Conservation (phyloP, 2,888 invertebrate species). For the Cerastis rubricosa region DNA sequence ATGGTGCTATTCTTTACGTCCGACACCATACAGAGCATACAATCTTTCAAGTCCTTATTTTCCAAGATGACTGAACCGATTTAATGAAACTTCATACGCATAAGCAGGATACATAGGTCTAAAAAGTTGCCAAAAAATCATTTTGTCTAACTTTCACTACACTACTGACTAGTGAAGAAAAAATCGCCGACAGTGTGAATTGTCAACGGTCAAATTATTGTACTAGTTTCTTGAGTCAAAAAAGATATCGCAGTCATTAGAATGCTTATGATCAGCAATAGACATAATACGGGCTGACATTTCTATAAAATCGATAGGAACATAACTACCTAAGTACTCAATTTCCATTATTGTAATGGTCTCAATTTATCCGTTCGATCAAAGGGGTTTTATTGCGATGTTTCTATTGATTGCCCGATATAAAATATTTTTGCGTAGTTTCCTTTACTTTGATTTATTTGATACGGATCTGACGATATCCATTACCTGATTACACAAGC, state of each 20-base stretch:
- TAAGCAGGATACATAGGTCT: too few relatives aligned
- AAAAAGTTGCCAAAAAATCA: too few relatives aligned
- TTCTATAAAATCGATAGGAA: conserved; percentile 10
- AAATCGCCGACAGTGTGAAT: not conserved
- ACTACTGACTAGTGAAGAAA: not conserved
- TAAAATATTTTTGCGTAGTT: conserved; percentile 54
- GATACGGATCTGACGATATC: conserved; percentile 50
- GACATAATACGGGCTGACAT: not conserved
- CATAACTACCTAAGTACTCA: conserved; percentile 19
- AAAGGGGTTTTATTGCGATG: conserved; percentile 53
- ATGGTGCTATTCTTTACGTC: too few relatives aligned
- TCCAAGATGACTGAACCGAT: too few relatives aligned
- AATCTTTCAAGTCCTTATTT: too few relatives aligned
- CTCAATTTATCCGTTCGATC: conserved; percentile 32
- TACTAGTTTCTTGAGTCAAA: not conserved
- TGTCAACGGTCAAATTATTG: not conserved
- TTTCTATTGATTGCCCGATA: conserved; percentile 52
- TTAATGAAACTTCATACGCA: too few relatives aligned
- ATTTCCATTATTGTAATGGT: conserved; percentile 43
- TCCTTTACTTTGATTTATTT: conserved; percentile 62
- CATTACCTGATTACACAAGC: conserved; percentile 70
- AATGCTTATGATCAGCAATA: not conserved
- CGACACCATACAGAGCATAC: too few relatives aligned
- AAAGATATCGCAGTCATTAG: not conserved
- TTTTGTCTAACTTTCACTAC: too few relatives aligned